Evolutionary conservation across 1,140 invertebrate species (phyloP).

Genomic region (Harpegnathos saltator): DNA sequence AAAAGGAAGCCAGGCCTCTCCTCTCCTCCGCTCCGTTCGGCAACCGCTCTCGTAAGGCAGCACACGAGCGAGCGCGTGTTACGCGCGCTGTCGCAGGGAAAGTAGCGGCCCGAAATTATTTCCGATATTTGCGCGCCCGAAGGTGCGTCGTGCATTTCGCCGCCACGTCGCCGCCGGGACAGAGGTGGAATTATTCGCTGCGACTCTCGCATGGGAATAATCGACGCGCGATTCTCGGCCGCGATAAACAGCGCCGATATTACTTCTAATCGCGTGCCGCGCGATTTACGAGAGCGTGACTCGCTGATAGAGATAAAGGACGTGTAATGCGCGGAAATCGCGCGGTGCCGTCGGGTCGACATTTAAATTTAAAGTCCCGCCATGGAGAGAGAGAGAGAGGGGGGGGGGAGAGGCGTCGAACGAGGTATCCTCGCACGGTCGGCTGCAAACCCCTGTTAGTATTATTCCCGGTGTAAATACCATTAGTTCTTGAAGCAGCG

Average conservation of each 20-base stretch:
- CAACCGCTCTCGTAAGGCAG: constrained; percentile 12
- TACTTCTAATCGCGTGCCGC: not conserved
- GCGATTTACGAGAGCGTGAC: not conserved
- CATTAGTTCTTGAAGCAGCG: not conserved
- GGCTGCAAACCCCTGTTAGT: not conserved
- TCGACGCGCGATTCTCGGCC: not conserved
- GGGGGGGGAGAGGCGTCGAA: not conserved
- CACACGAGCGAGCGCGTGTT: constrained; percentile 32
- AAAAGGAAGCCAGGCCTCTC: constrained; percentile 66
- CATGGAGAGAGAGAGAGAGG: not conserved
- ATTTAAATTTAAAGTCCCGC: constrained; percentile 37
- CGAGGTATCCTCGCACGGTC: not conserved
- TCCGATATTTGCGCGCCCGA: not conserved
- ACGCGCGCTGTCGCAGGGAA: too few species aligned
- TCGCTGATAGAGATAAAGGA: not conserved
- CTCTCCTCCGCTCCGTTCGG: constrained; percentile 42
- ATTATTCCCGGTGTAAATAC: not conserved
- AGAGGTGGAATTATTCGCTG: not conserved
- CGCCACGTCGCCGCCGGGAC: too few species aligned
- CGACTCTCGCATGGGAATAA: constrained; percentile 6
- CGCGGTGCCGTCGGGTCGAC: not conserved
- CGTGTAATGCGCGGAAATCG: not conserved
- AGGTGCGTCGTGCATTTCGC: too few species aligned
- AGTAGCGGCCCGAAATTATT: not conserved
- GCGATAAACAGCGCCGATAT: not conserved